Percentiles rank a stretch among this genome's conserved stretches.
Conservation (phyloP, 2,888 invertebrate species). For the Conops quadrifasciatus region DNA sequence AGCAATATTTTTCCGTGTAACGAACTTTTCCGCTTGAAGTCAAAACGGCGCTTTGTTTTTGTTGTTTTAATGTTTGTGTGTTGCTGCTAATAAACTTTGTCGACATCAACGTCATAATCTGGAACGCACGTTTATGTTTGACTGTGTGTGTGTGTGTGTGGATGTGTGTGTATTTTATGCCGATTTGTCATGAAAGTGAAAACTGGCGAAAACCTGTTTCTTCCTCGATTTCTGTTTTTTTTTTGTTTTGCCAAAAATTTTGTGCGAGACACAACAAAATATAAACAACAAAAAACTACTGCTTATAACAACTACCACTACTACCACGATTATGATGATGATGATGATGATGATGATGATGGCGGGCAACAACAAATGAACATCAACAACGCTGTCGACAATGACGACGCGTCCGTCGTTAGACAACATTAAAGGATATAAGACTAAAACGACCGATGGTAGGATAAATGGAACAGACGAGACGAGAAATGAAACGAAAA, state of each 20-base stretch:
- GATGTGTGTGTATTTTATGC: conserved; percentile 13
- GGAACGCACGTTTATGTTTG: background rate
- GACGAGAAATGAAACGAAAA: no score
- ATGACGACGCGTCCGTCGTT: no score
- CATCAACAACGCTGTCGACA: background rate
- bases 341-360: no score
- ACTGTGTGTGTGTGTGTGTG: conserved; percentile 2
- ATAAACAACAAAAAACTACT: background rate
- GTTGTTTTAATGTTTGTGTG: background rate
- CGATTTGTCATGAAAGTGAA: conserved; percentile 29
- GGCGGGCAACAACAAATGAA: conserved; percentile 7
- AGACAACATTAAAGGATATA: no score
- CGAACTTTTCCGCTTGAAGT: conserved; percentile 22
- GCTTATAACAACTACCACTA: no score
- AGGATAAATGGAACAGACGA: no score
- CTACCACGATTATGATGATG: no score
- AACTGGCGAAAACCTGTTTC: conserved; percentile 29
- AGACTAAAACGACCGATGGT: no score
- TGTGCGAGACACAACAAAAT: conserved; percentile 18
- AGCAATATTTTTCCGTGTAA: background rate
- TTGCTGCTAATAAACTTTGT: conserved; percentile 29
- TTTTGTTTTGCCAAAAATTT: conserved; percentile 21
- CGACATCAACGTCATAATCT: conserved; percentile 25
- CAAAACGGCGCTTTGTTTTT: conserved; percentile 14
- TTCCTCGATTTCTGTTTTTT: background rate